Percentiles rank a stretch among this genome's conserved stretches.
phyloP scores from a whole-genome alignment of 2,113 vertebrate species.

The Petaurus breviceps region DNA sequence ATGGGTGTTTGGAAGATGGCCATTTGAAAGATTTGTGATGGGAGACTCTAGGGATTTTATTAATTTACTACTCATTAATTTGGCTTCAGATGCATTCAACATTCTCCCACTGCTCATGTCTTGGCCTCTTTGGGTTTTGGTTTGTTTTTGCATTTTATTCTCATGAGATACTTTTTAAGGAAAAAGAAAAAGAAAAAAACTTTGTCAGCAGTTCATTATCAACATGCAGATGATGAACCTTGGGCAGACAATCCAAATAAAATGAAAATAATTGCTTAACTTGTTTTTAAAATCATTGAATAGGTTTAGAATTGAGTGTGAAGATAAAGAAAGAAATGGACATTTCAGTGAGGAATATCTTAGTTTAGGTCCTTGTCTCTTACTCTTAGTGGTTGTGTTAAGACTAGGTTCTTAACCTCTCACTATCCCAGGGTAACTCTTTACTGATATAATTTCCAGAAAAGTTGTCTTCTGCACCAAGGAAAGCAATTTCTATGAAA shows the following conservation, averaged over 20 bases:
- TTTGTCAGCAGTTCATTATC: neutral
- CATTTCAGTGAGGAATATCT: neutral
- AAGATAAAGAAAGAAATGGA: conserved; percentile 29
- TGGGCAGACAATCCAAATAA: neutral
- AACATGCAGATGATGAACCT: neutral
- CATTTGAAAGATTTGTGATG: conserved; percentile 1
- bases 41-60: neutral
- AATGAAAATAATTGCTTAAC: neutral
- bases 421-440: neutral
- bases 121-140: neutral
- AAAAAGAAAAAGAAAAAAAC: neutral
- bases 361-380: neutral
- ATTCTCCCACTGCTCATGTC: neutral
- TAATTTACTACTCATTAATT: conserved; percentile 4
- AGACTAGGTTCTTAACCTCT: neutral
- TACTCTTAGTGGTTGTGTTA: neutral
- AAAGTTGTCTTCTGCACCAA: neutral
- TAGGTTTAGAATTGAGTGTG: neutral
- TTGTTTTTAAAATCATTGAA: neutral
- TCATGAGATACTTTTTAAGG: neutral
- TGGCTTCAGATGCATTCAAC: neutral
- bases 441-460: neutral
- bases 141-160: conserved; percentile 26
- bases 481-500: neutral
- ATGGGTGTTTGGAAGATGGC: neutral